Percentiles rank a stretch among this genome's conserved stretches.
phyloP scores from a whole-genome alignment of 2,888 invertebrate species.

The Drosophila limbata region DNA sequence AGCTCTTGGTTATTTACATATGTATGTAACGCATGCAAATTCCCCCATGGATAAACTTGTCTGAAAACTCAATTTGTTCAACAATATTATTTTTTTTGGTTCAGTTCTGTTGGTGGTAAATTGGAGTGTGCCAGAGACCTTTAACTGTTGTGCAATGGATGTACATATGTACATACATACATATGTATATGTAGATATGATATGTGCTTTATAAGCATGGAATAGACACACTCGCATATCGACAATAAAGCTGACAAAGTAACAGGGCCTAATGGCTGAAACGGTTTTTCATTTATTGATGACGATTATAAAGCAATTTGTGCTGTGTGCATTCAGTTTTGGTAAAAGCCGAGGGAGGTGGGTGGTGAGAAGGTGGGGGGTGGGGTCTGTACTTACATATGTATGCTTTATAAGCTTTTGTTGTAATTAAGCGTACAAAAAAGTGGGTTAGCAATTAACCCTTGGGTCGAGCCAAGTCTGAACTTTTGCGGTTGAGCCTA shows the following conservation, averaged over 20 bases:
- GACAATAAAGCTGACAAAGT: constrained; percentile 26
- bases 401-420: constrained; percentile 31
- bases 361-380: not conserved
- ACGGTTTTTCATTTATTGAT: constrained; percentile 76
- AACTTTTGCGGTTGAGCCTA: not conserved
- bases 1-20: constrained; percentile 1
- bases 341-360: not conserved
- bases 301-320: constrained; percentile 81
- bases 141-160: not conserved
- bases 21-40: constrained; percentile 10
- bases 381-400: constrained; percentile 15
- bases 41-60: constrained; percentile 12
- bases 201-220: not conserved
- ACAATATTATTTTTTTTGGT: constrained; percentile 27
- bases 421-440: constrained; percentile 66
- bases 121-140: not conserved
- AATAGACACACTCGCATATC: constrained; percentile 1
- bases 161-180: not conserved
- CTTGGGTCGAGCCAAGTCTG: constrained; percentile 44
- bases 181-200: not conserved
- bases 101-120: not conserved
- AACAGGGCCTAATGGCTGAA: constrained; percentile 62
- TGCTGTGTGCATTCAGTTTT: constrained; percentile 23
- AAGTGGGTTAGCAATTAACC: constrained; percentile 77
- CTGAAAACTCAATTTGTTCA: constrained; percentile 63